These are phyloP conservation scores for Eurosta solidaginis DNA, from an alignment of 1,140 invertebrate species.

Conservation along the genomic window DNA sequence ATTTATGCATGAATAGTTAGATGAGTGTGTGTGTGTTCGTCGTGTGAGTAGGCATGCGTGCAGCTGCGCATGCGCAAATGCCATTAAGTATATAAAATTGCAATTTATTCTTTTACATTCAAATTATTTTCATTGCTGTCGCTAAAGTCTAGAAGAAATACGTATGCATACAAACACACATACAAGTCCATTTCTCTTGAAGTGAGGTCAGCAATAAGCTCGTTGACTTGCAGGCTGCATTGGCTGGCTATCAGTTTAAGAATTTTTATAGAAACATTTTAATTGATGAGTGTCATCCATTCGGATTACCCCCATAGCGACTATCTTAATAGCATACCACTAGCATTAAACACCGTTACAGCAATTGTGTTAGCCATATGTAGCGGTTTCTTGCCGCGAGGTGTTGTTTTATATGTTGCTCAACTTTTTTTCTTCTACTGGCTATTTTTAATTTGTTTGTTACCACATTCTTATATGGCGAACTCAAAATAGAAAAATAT, in stretches of 20 bases:
- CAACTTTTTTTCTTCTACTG: too few species aligned
- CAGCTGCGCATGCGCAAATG: slow-evolving; percentile 3
- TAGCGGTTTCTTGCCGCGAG: too few species aligned
- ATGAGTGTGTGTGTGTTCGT: not conserved
- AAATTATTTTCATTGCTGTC: not conserved
- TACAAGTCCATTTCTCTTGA: too few species aligned
- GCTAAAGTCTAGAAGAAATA: not conserved
- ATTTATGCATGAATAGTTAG: not conserved
- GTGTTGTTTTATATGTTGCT: too few species aligned
- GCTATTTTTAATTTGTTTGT: too few species aligned
- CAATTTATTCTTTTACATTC: not conserved
- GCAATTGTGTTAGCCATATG: too few species aligned
- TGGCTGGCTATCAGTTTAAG: not conserved
- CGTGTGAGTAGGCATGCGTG: not conserved
- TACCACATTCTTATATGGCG: too few species aligned
- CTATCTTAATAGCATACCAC: not conserved
- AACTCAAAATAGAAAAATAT: too few species aligned
- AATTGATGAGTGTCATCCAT: not conserved
- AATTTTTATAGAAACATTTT: not conserved
- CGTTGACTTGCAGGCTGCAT: not conserved
- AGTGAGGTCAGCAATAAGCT: not conserved
- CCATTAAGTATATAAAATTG: not conserved
- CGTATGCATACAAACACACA: not conserved
- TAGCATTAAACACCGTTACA: not conserved
- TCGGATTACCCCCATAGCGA: not conserved